Base-by-base conservation (phyloP, 2,888 invertebrate species). In the Thera obeliscata region DNA sequence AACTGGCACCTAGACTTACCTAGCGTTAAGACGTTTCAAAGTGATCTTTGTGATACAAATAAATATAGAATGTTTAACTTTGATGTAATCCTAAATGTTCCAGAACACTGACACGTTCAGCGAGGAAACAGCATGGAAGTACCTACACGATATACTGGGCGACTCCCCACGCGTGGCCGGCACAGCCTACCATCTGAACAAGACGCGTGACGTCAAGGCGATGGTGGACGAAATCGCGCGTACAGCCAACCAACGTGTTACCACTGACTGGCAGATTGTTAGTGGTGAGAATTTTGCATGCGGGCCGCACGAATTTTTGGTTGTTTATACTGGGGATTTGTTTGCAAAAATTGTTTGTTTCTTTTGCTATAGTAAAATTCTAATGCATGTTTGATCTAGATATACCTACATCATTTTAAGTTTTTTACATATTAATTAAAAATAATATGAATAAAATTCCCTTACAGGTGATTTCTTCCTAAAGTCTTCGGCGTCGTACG, bases 181-280 rank as follows among this genome's bases (percentile, higher is more conserved):
- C 6, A 87, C 88, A 0, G 3, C 8, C 3, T 87, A 88, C 76
- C 93, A 93, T 56, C 77, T 86, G 3, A 72, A 81, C 35, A 88
- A 88, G 77, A 89, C 91, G 0, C 59, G 60, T 0, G 90, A 89
- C 22, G 69, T 92, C 58, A 87, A 88, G 70, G 66, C 70, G 0
- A 62, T 91, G 54, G 69, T 93, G 0, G 87, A 91, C 54, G 61
- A 52, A 0, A 81, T 91, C 2, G 86, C 88, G 0, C 55, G 66
- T 0, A 69, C 74, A 0, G 83, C 87, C 1, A 78, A 57, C 1
- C 67, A 81, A 49, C 81, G 81, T 0, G 83, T 93, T 0, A 70
- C 43, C 11, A 88, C 87, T 0, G 89, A 90, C 46, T 92, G 91
- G 92, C 93, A 93, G 74, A 70, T 84, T 0, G 82, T 76, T 9